These are phyloP conservation scores for Polia nebulosa DNA, from an alignment of 2,888 invertebrate genomes.

Conservation along the genomic window DNA sequence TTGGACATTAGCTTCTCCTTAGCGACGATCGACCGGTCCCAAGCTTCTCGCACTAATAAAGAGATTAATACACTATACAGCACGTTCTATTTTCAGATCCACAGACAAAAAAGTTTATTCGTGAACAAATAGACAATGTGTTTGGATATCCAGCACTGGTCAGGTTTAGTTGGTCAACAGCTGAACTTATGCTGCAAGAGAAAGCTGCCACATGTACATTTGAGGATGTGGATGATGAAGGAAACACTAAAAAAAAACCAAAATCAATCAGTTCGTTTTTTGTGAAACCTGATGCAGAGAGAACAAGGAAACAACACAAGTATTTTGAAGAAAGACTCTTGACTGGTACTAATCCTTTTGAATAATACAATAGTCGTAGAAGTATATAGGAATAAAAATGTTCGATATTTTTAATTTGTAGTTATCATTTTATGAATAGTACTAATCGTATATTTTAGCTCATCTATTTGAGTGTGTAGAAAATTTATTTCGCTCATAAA, in stretches of 20 bases:
- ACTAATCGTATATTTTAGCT: background rate
- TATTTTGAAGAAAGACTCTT: constrained; percentile 93
- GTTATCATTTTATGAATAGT: constrained; percentile 31
- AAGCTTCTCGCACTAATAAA: too few relatives aligned
- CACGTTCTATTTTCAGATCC: constrained; percentile 93
- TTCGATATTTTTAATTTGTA: constrained; percentile 2
- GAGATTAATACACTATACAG: background rate
- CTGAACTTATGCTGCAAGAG: constrained; percentile 94
- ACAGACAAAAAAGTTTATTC: constrained; percentile 97
- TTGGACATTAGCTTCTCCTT: background rate
- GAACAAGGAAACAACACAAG: constrained; percentile 90
- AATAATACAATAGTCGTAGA: constrained; percentile 69
- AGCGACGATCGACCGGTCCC: background rate
- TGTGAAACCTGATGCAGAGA: constrained; percentile 78
- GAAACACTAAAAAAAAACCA: constrained; percentile 82
- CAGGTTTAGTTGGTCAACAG: constrained; percentile 99
- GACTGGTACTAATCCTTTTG: constrained; percentile 87
- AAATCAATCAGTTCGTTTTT: constrained; percentile 93
- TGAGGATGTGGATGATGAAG: constrained; percentile 92
- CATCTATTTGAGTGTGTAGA: background rate
- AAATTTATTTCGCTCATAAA: too few relatives aligned
- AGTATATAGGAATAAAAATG: constrained; percentile 54
- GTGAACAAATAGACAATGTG: constrained; percentile 95
- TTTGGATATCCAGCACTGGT: constrained; percentile 99
- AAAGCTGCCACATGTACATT: constrained; percentile 94